Conservation (phyloP, 2,888 invertebrate genomes). For the Euproctis similis region DNA sequence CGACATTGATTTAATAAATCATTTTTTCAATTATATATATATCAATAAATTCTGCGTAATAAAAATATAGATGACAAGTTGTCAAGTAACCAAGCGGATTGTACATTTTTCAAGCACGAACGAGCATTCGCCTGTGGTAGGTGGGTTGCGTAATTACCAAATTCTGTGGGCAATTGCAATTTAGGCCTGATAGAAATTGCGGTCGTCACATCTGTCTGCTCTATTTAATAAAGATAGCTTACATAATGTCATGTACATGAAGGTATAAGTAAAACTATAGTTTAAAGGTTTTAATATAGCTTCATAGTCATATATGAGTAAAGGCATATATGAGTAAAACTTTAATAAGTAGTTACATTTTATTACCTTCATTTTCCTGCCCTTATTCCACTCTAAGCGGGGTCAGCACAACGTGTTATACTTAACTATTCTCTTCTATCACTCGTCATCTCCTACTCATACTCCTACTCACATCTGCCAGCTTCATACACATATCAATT, state of each 20-base stretch:
- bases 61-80: constrained; percentile 22
- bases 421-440: no score
- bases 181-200: constrained; percentile 30
- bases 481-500: no score
- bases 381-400: no score
- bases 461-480: no score
- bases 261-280: no score
- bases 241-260: constrained; percentile 29
- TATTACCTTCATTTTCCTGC: no score
- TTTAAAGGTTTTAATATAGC: no score
- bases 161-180: constrained; percentile 28
- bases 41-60: constrained; percentile 16
- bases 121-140: constrained; percentile 17
- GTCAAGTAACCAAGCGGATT: constrained; percentile 14
- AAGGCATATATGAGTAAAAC: no score
- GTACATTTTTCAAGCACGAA: constrained; percentile 31
- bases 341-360: no score
- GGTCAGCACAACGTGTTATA: no score
- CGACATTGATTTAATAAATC: constrained; percentile 12
- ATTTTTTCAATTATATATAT: constrained; percentile 12
- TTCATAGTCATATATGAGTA: no score
- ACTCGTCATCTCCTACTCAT: no score
- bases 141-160: constrained; percentile 29
- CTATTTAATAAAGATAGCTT: constrained; percentile 32
- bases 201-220: constrained; percentile 39